These are phyloP conservation scores for Lindbergichthys nudifrons DNA, from an alignment of 2,797 vertebrate species.

Conservation along the genomic window DNA sequence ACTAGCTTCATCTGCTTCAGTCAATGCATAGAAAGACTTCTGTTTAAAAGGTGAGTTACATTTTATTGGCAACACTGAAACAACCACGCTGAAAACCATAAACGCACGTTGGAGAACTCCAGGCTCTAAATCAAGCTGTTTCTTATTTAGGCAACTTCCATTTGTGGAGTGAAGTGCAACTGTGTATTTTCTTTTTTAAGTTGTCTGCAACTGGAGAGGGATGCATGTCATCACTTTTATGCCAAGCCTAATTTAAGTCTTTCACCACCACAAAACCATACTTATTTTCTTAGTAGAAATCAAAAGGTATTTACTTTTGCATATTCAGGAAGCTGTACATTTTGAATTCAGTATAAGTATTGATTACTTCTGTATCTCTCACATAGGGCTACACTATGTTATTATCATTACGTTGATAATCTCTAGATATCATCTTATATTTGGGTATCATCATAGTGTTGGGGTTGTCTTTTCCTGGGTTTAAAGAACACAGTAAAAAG, in stretches of 20 bases:
- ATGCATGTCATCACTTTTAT: slow-evolving; percentile 26
- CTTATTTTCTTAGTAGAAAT: not conserved
- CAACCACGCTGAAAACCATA: slow-evolving; percentile 63
- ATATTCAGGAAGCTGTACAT: slow-evolving; percentile 16
- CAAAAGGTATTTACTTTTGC: not conserved
- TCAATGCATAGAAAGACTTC: slow-evolving; percentile 48
- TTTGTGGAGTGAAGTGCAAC: slow-evolving; percentile 6
- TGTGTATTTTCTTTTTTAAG: not conserved
- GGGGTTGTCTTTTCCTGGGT: no score
- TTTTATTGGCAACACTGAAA: slow-evolving; percentile 69
- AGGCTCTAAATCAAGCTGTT: slow-evolving; percentile 30
- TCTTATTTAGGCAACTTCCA: slow-evolving; percentile 42
- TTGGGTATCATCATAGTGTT: no score
- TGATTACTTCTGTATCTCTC: not conserved
- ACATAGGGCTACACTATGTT: not conserved
- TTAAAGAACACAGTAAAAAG: no score
- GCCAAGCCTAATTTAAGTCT: slow-evolving; percentile 10
- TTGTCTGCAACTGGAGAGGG: not conserved
- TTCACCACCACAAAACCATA: not conserved
- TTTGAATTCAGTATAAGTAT: slow-evolving; percentile 35
- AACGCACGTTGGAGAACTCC: slow-evolving; percentile 23
- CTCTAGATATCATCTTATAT: no score
- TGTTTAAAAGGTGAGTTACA: slow-evolving; percentile 57
- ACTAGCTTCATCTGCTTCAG: slow-evolving; percentile 48
- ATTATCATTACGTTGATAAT: no score